Conservation (phyloP, 2,888 invertebrate genomes). For the Oxyteleia sp. region DNA sequence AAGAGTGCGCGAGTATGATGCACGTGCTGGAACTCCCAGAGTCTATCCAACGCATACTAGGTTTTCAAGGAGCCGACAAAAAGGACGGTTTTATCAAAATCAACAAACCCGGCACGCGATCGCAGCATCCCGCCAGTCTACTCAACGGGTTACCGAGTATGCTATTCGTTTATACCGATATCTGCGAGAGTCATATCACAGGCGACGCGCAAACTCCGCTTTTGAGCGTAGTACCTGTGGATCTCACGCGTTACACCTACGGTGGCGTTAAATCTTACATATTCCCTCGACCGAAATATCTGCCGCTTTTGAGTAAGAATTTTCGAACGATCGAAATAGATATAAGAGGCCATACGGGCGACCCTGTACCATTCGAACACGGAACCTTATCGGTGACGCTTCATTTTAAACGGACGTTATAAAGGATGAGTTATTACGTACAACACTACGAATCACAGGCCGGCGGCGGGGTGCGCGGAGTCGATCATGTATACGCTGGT, state of each 20-base stretch:
- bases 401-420: conserved; percentile 35
- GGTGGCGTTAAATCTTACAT: conserved; percentile 5
- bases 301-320: background rate
- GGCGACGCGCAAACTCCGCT: conserved; percentile 18
- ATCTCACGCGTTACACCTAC: conserved; percentile 33
- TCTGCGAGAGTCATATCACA: conserved; percentile 13
- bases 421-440: conserved; percentile 1
- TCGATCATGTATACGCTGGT: conserved; percentile 13
- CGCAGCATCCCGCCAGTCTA: background rate
- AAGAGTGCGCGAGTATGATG: too few species aligned
- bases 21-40: too few species aligned
- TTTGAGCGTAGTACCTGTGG: conserved; percentile 21
- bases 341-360: conserved; percentile 64
- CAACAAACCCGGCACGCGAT: too few species aligned
- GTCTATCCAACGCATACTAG: too few species aligned
- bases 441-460: background rate
- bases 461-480: background rate
- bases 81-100: too few species aligned
- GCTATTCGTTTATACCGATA: conserved; percentile 22
- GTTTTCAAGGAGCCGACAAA: too few species aligned
- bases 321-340: conserved; percentile 58
- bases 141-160: conserved; percentile 6
- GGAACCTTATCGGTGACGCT: conserved; percentile 39
- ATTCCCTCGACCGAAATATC: conserved; percentile 21
- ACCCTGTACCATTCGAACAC: conserved; percentile 59